Base-by-base conservation (phyloP, 2,113 vertebrate genomes). In the Chlamydotis undulata region DNA sequence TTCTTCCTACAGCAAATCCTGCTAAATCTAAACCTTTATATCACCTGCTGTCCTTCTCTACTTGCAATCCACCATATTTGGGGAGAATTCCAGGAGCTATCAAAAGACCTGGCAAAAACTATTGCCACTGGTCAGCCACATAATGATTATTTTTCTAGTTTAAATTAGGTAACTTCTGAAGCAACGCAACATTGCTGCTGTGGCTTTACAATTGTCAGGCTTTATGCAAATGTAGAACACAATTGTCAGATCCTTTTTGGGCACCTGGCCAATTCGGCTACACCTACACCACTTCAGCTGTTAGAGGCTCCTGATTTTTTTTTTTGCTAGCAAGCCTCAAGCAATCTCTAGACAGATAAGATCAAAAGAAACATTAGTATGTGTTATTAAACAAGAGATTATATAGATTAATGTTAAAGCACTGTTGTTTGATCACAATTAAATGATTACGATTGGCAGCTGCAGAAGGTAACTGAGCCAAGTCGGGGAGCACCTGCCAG, bases 311-410 rank as follows among this genome's bases (percentile, higher is more conserved):
- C 53, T 52, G 35, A 74, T 31, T 77, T 80, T 73, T 80, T 73
- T 92, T 82, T 61, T 86, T 96, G 94, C 69, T 79, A 96, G 76
- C 47, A 84, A 93, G 95, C 83, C 96, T 93, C 79, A 90, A 94
- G 97, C 94, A 96, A 92, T 79, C 79, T 56, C 67, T n/a, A 85
- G 53, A 52, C 59, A 90, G 96, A 96, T 96, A 97, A 97, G 90
- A 97, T 97, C 97, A 97, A 97, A 97, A 96, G 95, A 93, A 96
- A 96, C 93, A 96, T 78, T 78, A 96, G 69, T 73, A 94, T 35
- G 55, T 71, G 93, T 94, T 96, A 97, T 79, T 96, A 96, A 94
- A 97, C 93, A 96, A 93, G 79, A 96, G 94, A 97, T 97, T 90
- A 95, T 64, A 60, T 39, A 95, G 93, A 96, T 94, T 82, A 70